These are phyloP conservation scores for Paramormyrops kingsleyae DNA, from an alignment of 2,113 vertebrate genomes.

Conservation along the genomic window DNA sequence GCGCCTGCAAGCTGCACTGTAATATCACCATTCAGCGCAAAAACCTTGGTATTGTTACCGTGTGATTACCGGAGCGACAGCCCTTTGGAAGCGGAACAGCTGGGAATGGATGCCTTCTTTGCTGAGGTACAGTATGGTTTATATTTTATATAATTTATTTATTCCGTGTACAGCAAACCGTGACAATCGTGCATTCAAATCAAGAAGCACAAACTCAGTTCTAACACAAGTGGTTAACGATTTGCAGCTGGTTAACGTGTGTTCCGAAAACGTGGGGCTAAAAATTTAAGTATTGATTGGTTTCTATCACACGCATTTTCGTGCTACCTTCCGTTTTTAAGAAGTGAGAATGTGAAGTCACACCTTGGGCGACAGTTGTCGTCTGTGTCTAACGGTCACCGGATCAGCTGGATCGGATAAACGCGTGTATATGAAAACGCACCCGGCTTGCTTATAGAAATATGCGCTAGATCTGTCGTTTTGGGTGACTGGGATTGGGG, in stretches of 20 bases:
- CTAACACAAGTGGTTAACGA: background rate
- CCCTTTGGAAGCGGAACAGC: background rate
- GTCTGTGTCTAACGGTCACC: background rate
- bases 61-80: constrained; percentile 11
- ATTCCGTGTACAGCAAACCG: background rate
- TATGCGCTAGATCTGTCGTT: background rate
- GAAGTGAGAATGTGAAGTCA: background rate
- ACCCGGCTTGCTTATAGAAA: background rate
- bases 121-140: constrained; percentile 28
- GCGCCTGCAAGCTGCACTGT: constrained; percentile 18
- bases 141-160: background rate
- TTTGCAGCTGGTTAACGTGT: background rate
- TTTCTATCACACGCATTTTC: background rate
- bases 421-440: background rate
- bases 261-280: background rate
- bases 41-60: constrained; percentile 17
- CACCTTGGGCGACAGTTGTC: background rate
- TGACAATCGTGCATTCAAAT: background rate
- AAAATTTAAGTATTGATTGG: background rate
- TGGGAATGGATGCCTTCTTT: constrained; percentile 36
- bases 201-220: background rate
- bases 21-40: constrained; percentile 5
- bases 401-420: background rate
- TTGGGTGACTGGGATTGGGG: background rate
- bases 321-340: background rate